Conservation (phyloP, 2,888 invertebrate genomes). For the Drosophila anomalipes region DNA sequence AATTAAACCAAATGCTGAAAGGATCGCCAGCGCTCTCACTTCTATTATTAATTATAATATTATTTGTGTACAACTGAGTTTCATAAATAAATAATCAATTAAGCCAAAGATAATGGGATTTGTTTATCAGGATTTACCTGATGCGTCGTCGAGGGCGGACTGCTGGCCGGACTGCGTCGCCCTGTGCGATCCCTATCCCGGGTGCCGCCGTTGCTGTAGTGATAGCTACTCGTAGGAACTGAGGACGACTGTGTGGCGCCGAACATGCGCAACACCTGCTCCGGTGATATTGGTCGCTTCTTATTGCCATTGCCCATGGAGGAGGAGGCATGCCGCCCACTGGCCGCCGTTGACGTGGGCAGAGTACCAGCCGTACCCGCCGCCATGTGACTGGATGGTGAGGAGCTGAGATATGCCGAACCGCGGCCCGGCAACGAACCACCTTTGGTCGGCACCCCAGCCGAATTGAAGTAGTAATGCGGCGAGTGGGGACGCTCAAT, state of each 20-base stretch:
- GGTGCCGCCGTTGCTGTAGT: conserved; percentile 85
- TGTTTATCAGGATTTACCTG: conserved; percentile 86
- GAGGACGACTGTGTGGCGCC: conserved; percentile 87
- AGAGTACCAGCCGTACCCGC: conserved; percentile 83
- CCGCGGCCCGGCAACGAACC: conserved; percentile 86
- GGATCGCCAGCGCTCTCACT: no score
- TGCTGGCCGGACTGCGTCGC: conserved; percentile 89
- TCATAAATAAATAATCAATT: neutral
- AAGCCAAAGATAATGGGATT: neutral
- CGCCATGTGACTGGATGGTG: conserved; percentile 87
- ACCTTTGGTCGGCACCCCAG: conserved; percentile 84
- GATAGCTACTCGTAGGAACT: conserved; percentile 86
- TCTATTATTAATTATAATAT: neutral
- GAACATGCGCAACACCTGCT: conserved; percentile 91
- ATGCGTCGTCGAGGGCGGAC: conserved; percentile 92
- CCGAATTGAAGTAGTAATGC: conserved; percentile 87
- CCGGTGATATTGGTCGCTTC: conserved; percentile 93
- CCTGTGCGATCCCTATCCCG: conserved; percentile 83
- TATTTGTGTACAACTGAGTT: neutral
- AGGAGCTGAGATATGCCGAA: conserved; percentile 90
- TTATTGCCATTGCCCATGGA: conserved; percentile 85
- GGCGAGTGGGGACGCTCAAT: conserved; percentile 92
- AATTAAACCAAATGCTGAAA: neutral
- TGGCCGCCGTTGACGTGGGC: conserved; percentile 85
- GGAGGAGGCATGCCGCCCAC: conserved; percentile 85